Conservation (phyloP, 2,888 invertebrate species). For the Eubasilissa splendida region DNA sequence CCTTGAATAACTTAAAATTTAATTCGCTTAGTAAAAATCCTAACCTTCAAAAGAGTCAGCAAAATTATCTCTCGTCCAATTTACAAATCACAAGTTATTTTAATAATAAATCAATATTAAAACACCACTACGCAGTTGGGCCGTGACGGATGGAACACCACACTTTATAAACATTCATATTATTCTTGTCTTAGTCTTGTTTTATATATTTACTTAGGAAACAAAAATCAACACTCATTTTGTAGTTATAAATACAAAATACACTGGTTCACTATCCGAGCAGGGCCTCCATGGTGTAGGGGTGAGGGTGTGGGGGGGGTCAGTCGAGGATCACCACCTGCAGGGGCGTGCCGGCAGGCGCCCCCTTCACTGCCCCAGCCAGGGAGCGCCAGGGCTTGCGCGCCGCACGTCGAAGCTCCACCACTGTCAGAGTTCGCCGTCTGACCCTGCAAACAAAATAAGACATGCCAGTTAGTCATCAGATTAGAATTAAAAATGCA, state of each 20-base stretch:
- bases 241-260: conserved; percentile 51
- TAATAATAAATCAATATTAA: conserved; percentile 44
- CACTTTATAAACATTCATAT: conserved; percentile 28
- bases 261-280: conserved; percentile 66
- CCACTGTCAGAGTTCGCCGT: conserved; percentile 84
- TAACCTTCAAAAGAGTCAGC: conserved; percentile 52
- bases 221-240: conserved; percentile 47
- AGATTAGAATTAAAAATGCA: no score
- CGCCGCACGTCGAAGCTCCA: conserved; percentile 87
- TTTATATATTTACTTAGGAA: conserved; percentile 28
- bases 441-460: conserved; percentile 78
- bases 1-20: conserved; percentile 58
- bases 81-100: conserved; percentile 54
- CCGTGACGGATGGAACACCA: conserved; percentile 15
- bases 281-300: conserved; percentile 79
- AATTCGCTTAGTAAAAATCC: conserved; percentile 58
- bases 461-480: no score
- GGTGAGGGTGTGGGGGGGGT: conserved; percentile 72
- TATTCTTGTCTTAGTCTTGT: conserved; percentile 7
- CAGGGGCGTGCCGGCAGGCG: conserved; percentile 68
- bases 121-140: conserved; percentile 48
- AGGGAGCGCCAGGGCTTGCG: conserved; percentile 87
- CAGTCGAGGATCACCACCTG: conserved; percentile 85
- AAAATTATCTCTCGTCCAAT: conserved; percentile 50
- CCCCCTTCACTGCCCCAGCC: conserved; percentile 62